These are phyloP conservation scores for Panulirus ornatus DNA, from an alignment of 1,140 invertebrate species.

Conservation along the genomic window DNA sequence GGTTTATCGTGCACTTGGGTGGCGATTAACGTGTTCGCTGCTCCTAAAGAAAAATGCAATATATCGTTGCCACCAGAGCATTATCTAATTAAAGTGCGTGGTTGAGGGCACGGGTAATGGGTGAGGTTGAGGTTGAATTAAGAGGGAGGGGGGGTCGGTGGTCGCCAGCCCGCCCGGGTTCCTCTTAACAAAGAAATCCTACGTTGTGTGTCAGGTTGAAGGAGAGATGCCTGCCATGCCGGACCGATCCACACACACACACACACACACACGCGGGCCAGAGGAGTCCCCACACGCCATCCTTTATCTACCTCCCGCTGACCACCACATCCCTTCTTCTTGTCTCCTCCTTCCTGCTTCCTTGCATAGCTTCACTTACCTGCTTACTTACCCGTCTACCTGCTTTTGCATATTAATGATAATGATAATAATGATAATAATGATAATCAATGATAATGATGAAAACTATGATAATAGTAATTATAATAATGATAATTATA, in stretches of 20 bases:
- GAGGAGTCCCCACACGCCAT: no score
- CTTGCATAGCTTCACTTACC: no score
- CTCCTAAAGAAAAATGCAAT: slow-evolving; percentile 46
- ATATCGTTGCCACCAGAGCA: slow-evolving; percentile 38
- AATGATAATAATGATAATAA: no score
- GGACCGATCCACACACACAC: neutral
- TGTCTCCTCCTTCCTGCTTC: no score
- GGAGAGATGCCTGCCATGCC: neutral
- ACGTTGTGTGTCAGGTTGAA: neutral
- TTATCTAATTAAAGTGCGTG: slow-evolving; percentile 58
- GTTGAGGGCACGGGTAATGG: slow-evolving; percentile 51
- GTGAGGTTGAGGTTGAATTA: neutral
- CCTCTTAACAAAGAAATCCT: slow-evolving; percentile 38
- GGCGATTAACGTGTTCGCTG: slow-evolving; percentile 40
- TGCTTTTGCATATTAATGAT: no score
- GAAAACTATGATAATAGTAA: no score
- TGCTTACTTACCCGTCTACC: no score
- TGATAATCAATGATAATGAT: no score
- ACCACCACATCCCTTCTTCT: no score
- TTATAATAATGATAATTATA: no score
- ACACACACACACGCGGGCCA: neutral
- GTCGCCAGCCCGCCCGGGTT: no score
- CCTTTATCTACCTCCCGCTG: no score
- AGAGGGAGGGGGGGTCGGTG: slow-evolving; percentile 4
- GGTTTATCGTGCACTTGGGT: slow-evolving; percentile 39